Conservation (phyloP, 1,140 invertebrate genomes). For the Ceratitis capitata region DNA sequence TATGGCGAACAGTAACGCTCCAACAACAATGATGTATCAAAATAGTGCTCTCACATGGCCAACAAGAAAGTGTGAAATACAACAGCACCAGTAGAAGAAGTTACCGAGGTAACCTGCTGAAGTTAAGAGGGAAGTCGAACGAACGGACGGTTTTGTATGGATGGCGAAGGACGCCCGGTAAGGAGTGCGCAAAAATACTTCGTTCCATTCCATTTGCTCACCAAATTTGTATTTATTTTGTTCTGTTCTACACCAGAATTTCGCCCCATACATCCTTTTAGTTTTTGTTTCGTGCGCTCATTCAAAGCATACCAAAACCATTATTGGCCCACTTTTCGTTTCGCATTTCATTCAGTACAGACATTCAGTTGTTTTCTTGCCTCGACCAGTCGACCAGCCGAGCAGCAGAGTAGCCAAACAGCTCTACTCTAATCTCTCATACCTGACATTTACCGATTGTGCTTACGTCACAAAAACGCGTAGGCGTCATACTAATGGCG, state of each 20-base stretch:
- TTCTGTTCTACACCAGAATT: not conserved
- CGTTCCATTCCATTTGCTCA: not conserved
- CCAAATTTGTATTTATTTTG: not conserved
- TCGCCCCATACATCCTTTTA: not conserved
- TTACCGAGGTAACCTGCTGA: not conserved
- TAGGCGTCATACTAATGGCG: constrained; percentile 64
- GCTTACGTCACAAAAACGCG: constrained; percentile 64
- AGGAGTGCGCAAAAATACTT: not conserved
- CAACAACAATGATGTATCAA: not conserved
- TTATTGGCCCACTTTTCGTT: not conserved
- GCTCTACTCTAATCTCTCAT: not conserved
- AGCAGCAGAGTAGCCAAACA: not conserved
- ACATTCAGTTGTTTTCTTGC: not conserved
- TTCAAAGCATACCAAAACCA: not conserved
- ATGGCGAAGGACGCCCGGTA: not conserved
- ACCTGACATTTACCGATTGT: not conserved
- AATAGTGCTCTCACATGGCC: not conserved
- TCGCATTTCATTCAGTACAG: not conserved
- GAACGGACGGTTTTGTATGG: not conserved
- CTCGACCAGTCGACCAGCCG: too few relatives aligned
- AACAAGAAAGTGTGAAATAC: not conserved
- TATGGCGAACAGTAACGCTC: not conserved
- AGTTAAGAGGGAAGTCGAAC: not conserved
- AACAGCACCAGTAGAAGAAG: too few relatives aligned
- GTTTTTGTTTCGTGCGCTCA: not conserved